A percentile compares a stretch with the other conserved stretches of the same genome.
phyloP scores from a whole-genome alignment of 1,140 invertebrate genomes.

The Drosophila melanica region DNA sequence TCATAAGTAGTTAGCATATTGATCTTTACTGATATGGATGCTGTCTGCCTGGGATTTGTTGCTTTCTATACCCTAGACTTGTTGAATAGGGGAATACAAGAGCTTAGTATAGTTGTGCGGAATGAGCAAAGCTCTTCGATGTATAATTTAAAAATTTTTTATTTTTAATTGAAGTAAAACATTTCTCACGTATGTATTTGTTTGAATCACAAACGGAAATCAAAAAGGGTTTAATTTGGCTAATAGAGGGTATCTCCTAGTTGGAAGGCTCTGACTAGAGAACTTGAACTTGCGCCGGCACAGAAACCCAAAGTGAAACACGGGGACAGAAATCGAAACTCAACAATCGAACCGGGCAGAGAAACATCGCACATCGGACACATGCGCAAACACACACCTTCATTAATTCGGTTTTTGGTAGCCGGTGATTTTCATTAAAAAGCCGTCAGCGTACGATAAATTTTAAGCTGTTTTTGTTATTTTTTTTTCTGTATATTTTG shows the following conservation, averaged over 20 bases:
- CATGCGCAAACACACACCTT: constrained; percentile 61
- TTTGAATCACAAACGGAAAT: too few relatives aligned
- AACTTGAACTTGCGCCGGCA: constrained; percentile 66
- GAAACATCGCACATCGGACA: constrained; percentile 47
- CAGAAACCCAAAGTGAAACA: constrained; percentile 13
- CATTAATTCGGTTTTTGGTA: constrained; percentile 80
- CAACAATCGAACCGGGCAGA: constrained; percentile 13
- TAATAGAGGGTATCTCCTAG: neutral
- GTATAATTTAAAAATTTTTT: too few relatives aligned
- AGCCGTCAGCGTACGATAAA: constrained; percentile 82
- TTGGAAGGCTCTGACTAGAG: neutral
- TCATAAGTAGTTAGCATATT: constrained; percentile 31
- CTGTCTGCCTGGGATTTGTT: constrained; percentile 13
- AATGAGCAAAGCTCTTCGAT: too few relatives aligned
- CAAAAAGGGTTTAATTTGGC: too few relatives aligned
- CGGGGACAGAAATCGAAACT: constrained; percentile 23
- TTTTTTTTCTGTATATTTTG: constrained; percentile 17
- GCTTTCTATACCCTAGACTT: neutral
- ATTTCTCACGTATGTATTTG: too few relatives aligned
- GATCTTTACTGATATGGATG: constrained; percentile 32
- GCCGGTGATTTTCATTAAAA: constrained; percentile 79
- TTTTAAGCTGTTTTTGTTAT: constrained; percentile 57
- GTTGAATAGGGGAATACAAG: neutral
- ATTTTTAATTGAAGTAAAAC: too few relatives aligned
- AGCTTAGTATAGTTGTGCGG: too few relatives aligned